These are phyloP conservation scores for Rhincodon typus DNA, from an alignment of 2,797 vertebrate species.

Conservation along the genomic window DNA sequence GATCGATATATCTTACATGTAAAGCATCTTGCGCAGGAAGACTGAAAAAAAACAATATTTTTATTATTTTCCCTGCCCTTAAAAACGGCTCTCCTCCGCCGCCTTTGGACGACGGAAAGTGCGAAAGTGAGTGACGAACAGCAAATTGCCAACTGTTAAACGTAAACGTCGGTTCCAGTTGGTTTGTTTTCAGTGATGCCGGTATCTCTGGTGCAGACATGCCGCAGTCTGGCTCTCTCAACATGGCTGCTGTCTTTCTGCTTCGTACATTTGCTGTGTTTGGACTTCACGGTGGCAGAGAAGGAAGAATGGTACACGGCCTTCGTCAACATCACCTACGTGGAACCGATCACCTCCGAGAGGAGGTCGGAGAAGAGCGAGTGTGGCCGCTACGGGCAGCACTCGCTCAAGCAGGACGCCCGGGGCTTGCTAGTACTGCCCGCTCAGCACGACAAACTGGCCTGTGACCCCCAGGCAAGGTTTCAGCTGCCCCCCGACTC, in stretches of 20 bases:
- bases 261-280: constrained; percentile 86
- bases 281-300: constrained; percentile 95
- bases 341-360: constrained; percentile 64
- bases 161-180: too few species aligned
- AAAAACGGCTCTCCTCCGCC: not conserved
- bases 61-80: too few species aligned
- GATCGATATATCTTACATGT: too few species aligned
- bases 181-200: constrained; percentile 58
- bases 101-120: not conserved
- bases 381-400: constrained; percentile 91
- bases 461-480: constrained; percentile 72
- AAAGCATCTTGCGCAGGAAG: not conserved
- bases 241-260: constrained; percentile 93
- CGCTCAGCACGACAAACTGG: constrained; percentile 65
- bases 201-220: constrained; percentile 76
- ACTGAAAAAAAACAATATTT: not conserved
- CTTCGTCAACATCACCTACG: constrained; percentile 90
- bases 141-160: constrained; percentile 40
- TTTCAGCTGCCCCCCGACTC: constrained; percentile 58
- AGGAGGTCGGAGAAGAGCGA: constrained; percentile 79
- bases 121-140: constrained; percentile 37
- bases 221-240: constrained; percentile 91
- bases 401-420: constrained; percentile 87
- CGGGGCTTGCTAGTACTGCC: constrained; percentile 75
- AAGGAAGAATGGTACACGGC: constrained; percentile 99